Percentiles rank a stretch among this genome's conserved stretches.
Conservation (phyloP, 2,113 vertebrate species). For the Pomatostomus ruficeps region DNA sequence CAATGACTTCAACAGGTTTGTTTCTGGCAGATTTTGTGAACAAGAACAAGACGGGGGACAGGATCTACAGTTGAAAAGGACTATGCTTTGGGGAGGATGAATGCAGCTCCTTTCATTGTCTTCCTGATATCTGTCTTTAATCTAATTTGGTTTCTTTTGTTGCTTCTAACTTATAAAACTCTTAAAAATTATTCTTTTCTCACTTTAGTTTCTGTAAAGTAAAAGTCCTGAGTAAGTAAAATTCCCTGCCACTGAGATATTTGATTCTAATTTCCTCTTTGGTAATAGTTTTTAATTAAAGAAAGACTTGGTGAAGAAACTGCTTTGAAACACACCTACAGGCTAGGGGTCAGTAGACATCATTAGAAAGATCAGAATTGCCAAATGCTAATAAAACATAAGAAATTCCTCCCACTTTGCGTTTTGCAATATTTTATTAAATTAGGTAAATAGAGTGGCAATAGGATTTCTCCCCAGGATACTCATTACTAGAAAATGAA, state of each 20-base stretch:
- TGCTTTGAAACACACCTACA: neutral
- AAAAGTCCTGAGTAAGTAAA: neutral
- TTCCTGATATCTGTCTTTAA: neutral
- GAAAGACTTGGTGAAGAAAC: neutral
- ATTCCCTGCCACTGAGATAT: neutral
- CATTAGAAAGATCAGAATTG: constrained; percentile 28
- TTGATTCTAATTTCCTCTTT: neutral
- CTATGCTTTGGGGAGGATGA: neutral
- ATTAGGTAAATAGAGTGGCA: constrained; percentile 52
- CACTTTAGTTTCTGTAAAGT: neutral
- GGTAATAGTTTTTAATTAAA: constrained; percentile 17
- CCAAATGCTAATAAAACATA: constrained; percentile 41
- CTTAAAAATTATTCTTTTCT: neutral
- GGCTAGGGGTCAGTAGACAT: constrained; percentile 40
- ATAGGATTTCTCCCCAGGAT: constrained; percentile 50
- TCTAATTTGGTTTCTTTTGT: rapidly evolving
- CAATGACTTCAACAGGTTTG: neutral
- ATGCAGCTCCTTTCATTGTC: neutral
- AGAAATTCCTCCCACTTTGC: constrained; percentile 32
- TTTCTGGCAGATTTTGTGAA: neutral
- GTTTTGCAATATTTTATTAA: constrained; percentile 41
- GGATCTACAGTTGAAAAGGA: neutral
- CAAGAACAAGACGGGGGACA: neutral
- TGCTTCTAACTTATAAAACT: neutral
- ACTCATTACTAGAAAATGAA: constrained; percentile 52